phyloP scores from a whole-genome alignment of 2,888 invertebrate genomes.

The Ochropleura leucogaster region DNA sequence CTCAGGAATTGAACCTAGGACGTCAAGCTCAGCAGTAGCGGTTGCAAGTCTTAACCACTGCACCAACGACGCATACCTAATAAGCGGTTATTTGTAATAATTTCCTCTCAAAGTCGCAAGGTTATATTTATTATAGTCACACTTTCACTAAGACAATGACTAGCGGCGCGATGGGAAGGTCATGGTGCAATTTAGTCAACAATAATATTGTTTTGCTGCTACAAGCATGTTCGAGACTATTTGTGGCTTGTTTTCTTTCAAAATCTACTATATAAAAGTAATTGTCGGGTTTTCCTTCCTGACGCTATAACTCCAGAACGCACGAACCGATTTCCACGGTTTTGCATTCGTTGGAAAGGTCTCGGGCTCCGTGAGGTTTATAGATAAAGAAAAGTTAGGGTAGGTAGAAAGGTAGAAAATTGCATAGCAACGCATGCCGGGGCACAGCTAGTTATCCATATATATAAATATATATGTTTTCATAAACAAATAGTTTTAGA shows the following conservation, averaged over 20 bases:
- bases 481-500: too few species aligned
- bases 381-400: too few species aligned
- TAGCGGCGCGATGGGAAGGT: constrained; percentile 39
- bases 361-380: too few species aligned
- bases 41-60: constrained; percentile 1
- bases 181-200: constrained; percentile 29
- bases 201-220: constrained; percentile 18
- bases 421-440: too few species aligned
- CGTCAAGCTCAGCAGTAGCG: not conserved
- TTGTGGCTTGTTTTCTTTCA: not conserved
- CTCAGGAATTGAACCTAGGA: not conserved
- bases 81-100: constrained; percentile 19
- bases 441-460: too few species aligned
- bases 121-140: constrained; percentile 51
- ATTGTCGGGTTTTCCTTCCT: too few species aligned
- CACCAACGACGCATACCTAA: not conserved
- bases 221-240: constrained; percentile 2
- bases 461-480: too few species aligned
- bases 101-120: constrained; percentile 38
- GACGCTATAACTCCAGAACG: too few species aligned
- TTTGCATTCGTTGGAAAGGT: too few species aligned
- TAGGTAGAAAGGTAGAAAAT: too few species aligned
- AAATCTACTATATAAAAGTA: too few species aligned
- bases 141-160: constrained; percentile 56
- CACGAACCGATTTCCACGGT: too few species aligned